phyloP scores from a whole-genome alignment of 2,113 vertebrate species.

The Fregata magnificens region DNA sequence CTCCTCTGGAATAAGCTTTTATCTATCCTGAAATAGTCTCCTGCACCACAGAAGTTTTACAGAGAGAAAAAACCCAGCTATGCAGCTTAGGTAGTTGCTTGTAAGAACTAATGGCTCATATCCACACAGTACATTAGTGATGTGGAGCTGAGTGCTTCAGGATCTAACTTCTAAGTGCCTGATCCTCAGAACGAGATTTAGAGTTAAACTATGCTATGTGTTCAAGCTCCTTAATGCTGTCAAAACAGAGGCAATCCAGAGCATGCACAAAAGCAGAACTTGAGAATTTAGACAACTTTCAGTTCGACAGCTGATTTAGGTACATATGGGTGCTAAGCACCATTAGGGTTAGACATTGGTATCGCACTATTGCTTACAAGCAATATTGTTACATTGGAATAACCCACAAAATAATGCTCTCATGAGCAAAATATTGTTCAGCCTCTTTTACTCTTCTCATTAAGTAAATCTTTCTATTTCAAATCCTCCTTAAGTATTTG shows the following conservation, averaged over 20 bases:
- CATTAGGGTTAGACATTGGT: neutral
- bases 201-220: neutral
- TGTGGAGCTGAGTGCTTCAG: neutral
- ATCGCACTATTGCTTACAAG: neutral
- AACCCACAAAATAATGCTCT: neutral
- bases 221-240: neutral
- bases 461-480: neutral
- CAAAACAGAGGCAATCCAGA: neutral
- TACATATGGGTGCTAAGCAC: neutral
- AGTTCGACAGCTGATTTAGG: neutral
- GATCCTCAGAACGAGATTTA: neutral
- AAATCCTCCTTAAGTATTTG: neutral
- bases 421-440: neutral
- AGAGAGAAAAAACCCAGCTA: neutral
- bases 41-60: neutral
- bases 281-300: neutral
- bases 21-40: neutral
- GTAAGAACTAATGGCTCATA: neutral
- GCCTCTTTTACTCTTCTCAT: neutral
- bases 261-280: neutral
- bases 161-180: neutral
- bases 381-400: neutral
- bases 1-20: neutral
- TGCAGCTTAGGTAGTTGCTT: neutral
- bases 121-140: neutral